phyloP scores from a whole-genome alignment of 2,797 vertebrate genomes.

The Thripadectes ignobilis region DNA sequence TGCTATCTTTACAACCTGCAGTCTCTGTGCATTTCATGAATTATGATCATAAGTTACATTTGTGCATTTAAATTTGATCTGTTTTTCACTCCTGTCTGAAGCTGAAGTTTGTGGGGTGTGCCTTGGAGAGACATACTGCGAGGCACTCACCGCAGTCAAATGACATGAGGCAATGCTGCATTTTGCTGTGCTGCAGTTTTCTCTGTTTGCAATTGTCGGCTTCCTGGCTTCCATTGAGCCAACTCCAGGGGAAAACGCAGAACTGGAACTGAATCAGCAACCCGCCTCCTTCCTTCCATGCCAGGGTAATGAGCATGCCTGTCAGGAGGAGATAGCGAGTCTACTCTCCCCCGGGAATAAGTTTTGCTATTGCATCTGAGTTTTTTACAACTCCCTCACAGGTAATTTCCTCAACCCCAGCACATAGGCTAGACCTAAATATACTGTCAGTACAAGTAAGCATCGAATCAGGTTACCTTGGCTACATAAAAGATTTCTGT shows the following conservation, averaged over 20 bases:
- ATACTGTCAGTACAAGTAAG: background rate
- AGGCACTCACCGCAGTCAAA: background rate
- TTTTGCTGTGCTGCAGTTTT: conserved; percentile 4
- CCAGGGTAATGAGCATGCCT: background rate
- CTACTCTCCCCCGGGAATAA: background rate
- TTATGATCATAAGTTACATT: background rate
- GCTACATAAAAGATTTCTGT: background rate
- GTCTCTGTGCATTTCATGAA: background rate
- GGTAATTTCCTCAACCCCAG: background rate
- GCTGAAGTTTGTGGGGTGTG: background rate
- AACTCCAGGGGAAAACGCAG: background rate
- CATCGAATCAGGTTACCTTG: background rate
- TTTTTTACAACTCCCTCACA: background rate
- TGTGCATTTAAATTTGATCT: background rate
- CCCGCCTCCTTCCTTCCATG: background rate
- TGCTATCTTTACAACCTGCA: background rate
- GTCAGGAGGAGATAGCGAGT: background rate
- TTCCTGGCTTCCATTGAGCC: background rate
- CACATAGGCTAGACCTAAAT: background rate
- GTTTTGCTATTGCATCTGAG: background rate
- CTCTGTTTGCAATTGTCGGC: background rate
- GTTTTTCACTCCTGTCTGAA: background rate
- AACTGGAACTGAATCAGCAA: conserved; percentile 29
- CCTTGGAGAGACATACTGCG: background rate
- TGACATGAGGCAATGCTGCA: background rate